Evolutionary conservation across 2,888 invertebrate genomes (phyloP).

Genomic region (Mycalesis mineus): DNA sequence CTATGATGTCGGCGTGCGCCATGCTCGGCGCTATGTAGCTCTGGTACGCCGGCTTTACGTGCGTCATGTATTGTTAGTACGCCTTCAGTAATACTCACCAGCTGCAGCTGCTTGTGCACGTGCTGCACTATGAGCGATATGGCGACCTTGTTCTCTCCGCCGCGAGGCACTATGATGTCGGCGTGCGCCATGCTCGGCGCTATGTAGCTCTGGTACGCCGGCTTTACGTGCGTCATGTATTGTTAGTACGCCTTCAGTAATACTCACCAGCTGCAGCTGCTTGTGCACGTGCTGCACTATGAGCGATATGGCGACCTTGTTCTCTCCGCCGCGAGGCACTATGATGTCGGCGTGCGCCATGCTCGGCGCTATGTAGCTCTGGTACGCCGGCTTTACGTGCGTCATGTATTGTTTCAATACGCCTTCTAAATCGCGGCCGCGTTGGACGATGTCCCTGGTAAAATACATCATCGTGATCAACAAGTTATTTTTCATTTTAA

Average conservation of each 20-base stretch:
- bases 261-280: conserved; percentile 19
- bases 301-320: conserved; percentile 13
- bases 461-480: no score
- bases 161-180: conserved; percentile 98
- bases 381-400: no score
- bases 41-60: conserved; percentile 99
- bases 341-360: no score
- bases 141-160: conserved; percentile 97
- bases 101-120: conserved; percentile 96
- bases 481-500: no score
- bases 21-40: conserved; percentile 97
- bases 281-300: conserved; percentile 95
- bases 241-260: conserved; percentile 98
- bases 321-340: no score
- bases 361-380: no score
- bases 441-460: no score
- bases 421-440: no score
- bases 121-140: conserved; percentile 98
- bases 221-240: conserved; percentile 98
- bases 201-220: conserved; percentile 98
- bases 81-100: conserved; percentile 82
- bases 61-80: conserved; percentile 97
- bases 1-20: conserved; percentile 98
- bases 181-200: conserved; percentile 96
- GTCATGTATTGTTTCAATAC: no score